Conservation (phyloP, 2,797 vertebrate genomes). For the Aselliscus stoliczkanus region DNA sequence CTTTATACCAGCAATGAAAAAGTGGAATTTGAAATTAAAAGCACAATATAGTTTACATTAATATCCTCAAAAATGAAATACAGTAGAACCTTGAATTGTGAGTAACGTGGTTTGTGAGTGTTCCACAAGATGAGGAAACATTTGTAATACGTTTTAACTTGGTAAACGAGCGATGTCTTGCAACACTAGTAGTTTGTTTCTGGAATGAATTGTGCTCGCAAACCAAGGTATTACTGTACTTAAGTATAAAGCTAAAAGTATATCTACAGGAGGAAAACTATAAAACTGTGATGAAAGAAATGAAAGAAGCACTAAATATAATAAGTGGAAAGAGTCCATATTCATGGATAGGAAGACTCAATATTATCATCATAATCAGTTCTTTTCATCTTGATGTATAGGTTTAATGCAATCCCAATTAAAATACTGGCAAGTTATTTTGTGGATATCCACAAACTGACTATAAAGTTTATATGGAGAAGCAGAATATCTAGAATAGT, state of each 20-base stretch:
- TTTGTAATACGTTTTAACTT: too few species aligned
- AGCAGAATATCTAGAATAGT: neutral
- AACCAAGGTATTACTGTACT: too few species aligned
- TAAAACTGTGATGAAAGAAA: neutral
- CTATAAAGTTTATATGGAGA: neutral
- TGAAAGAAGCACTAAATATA: neutral
- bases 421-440: neutral
- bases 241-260: too few species aligned
- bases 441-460: neutral
- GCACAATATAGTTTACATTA: neutral
- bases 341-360: neutral
- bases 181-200: too few species aligned
- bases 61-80: neutral
- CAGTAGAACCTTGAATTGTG: too few species aligned
- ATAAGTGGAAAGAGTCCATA: neutral
- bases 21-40: neutral
- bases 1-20: neutral
- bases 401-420: neutral
- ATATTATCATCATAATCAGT: neutral
- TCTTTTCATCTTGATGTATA: neutral
- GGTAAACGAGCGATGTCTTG: too few species aligned
- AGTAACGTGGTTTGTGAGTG: too few species aligned
- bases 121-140: too few species aligned
- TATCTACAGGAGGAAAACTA: neutral
- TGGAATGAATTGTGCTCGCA: too few species aligned